These are phyloP conservation scores for Capitella teleta DNA, from an alignment of 1,140 invertebrate species.

Conservation along the genomic window DNA sequence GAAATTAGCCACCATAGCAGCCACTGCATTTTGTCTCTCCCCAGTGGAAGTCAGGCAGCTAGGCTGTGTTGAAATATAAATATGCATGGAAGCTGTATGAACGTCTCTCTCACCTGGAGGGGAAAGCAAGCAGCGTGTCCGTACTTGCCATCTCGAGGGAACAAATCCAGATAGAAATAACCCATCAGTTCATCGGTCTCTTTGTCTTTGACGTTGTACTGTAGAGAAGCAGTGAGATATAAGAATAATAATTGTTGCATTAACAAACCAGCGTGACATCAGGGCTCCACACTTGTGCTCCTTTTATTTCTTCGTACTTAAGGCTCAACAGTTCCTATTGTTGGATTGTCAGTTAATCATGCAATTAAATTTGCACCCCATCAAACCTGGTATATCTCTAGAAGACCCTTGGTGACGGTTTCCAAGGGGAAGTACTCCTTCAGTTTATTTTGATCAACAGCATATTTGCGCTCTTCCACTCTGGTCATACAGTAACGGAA, in stretches of 20 bases:
- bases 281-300: conserved; percentile 45
- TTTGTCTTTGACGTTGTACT: conserved; percentile 44
- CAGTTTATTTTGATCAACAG: conserved; percentile 46
- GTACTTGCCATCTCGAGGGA: conserved; percentile 49
- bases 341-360: neutral
- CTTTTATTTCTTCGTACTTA: conserved; percentile 39
- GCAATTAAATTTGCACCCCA: neutral
- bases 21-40: conserved; percentile 40
- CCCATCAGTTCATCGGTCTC: conserved; percentile 38
- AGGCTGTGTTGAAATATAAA: conserved; percentile 23
- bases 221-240: neutral
- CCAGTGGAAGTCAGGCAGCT: conserved; percentile 38
- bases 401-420: conserved; percentile 44
- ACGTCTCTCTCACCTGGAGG: conserved; percentile 37
- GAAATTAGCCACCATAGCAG: conserved; percentile 50
- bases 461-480: conserved; percentile 45
- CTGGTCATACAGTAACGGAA: conserved; percentile 45
- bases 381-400: conserved; percentile 46
- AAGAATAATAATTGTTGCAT: neutral
- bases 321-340: conserved; percentile 42
- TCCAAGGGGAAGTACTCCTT: conserved; percentile 48
- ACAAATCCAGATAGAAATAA: conserved; percentile 49
- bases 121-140: conserved; percentile 45
- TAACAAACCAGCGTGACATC: conserved; percentile 46
- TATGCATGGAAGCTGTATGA: too few relatives aligned